Conservation (phyloP, 2,888 invertebrate genomes). For the Lasioglossum zephyrum region DNA sequence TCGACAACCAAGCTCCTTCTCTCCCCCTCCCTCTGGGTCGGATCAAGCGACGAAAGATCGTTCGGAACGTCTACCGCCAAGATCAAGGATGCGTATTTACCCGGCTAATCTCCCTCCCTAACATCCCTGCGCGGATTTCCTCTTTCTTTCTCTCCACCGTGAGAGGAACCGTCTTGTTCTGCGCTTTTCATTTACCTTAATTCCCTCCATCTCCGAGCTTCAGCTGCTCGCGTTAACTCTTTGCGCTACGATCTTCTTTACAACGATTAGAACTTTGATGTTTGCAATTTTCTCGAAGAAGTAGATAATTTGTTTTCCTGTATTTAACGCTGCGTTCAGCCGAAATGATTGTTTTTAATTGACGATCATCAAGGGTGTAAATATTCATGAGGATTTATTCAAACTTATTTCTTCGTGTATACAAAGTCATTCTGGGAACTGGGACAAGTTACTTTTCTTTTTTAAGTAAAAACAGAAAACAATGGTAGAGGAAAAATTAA, state of each 20-base stretch:
- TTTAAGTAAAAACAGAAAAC: no score
- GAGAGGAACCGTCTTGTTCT: not conserved
- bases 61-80: not conserved
- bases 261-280: not conserved
- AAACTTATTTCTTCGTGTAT: no score
- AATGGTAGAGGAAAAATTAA: no score
- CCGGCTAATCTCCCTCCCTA: slow-evolving; percentile 35
- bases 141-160: not conserved
- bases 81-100: slow-evolving; percentile 45
- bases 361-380: not conserved
- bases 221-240: not conserved
- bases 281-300: not conserved
- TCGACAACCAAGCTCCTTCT: not conserved
- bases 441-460: no score
- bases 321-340: not conserved
- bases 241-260: not conserved
- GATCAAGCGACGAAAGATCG: slow-evolving; percentile 25
- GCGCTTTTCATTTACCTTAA: slow-evolving; percentile 9
- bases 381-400: not conserved
- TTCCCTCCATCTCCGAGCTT: not conserved
- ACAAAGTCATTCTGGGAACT: no score
- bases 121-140: not conserved
- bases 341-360: not conserved
- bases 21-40: not conserved
- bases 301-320: not conserved